Percentiles rank a stretch among this genome's conserved stretches.
phyloP scores from a whole-genome alignment of 2,113 vertebrate species.

The Terrapene triunguis region DNA sequence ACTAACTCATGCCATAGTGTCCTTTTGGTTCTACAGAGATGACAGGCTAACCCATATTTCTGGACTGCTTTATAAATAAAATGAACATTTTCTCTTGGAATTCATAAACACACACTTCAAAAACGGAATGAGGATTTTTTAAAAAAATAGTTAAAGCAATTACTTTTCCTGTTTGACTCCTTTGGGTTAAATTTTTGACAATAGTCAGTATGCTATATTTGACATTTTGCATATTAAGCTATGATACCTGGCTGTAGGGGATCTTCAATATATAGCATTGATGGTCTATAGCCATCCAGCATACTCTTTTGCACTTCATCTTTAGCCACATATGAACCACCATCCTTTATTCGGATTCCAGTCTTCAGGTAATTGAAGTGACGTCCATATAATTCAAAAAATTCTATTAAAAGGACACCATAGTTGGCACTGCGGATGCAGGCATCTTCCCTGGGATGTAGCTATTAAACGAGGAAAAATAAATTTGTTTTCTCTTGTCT shows the following conservation, averaged over 20 bases:
- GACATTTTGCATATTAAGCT: not conserved
- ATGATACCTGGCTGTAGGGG: conserved; percentile 93
- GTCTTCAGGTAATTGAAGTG: conserved; percentile 99
- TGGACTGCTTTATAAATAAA: not conserved
- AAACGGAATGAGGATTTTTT: not conserved
- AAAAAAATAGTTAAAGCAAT: not conserved
- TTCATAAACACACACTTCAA: not conserved
- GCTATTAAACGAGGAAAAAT: conserved; percentile 77
- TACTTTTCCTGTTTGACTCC: not conserved
- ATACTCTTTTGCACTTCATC: conserved; percentile 97
- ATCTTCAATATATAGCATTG: conserved; percentile 98
- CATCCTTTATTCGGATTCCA: conserved; percentile 98
- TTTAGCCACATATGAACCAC: conserved; percentile 97
- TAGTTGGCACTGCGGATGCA: conserved; percentile 94
- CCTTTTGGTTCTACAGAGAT: not conserved
- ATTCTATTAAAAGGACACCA: conserved; percentile 98
- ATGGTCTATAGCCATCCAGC: conserved; percentile 96
- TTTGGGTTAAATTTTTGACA: not conserved
- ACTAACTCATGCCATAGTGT: not conserved
- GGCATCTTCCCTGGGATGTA: conserved; percentile 95
- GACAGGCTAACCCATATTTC: not conserved
- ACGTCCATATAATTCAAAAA: conserved; percentile 98
- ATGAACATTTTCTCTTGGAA: not conserved
- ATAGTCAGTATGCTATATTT: not conserved
- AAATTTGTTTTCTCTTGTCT: not conserved